These are phyloP conservation scores for Pararge aegeria DNA, from an alignment of 1,140 invertebrate genomes.

Conservation along the genomic window DNA sequence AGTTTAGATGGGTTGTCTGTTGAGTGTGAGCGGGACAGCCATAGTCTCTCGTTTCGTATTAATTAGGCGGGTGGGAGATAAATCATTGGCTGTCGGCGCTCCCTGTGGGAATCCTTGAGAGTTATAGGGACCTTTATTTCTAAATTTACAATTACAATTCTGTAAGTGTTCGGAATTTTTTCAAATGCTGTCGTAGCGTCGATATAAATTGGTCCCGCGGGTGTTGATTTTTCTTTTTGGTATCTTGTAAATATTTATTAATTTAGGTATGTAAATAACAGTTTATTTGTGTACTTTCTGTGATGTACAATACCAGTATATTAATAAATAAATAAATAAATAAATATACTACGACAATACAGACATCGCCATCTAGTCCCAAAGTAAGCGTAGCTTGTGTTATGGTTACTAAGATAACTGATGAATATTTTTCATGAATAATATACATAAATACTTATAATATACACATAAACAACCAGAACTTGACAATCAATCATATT, in stretches of 20 bases:
- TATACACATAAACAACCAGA: no score
- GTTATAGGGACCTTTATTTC: constrained; percentile 74
- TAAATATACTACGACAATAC: no score
- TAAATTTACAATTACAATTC: constrained; percentile 78
- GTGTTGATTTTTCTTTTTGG: constrained; percentile 37
- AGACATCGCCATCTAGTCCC: no score
- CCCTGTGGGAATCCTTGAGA: constrained; percentile 74
- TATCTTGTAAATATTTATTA: constrained; percentile 25
- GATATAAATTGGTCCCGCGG: constrained; percentile 52
- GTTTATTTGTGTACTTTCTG: constrained; percentile 5
- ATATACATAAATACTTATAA: no score
- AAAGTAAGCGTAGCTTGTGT: no score
- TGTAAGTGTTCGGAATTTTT: constrained; percentile 69
- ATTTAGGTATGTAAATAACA: no score
- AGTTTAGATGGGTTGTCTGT: constrained; percentile 19
- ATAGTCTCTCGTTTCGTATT: constrained; percentile 53
- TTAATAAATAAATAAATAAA: no score
- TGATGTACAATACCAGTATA: no score
- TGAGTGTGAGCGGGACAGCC: constrained; percentile 43
- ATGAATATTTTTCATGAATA: no score
- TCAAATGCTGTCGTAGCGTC: constrained; percentile 14
- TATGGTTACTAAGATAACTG: no score
- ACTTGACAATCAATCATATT: no score
- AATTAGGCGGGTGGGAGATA: constrained; percentile 64
- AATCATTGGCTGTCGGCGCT: constrained; percentile 74